Evolutionary conservation across 2,113 vertebrate species (phyloP).

Genomic region (Podarcis cretensis): DNA sequence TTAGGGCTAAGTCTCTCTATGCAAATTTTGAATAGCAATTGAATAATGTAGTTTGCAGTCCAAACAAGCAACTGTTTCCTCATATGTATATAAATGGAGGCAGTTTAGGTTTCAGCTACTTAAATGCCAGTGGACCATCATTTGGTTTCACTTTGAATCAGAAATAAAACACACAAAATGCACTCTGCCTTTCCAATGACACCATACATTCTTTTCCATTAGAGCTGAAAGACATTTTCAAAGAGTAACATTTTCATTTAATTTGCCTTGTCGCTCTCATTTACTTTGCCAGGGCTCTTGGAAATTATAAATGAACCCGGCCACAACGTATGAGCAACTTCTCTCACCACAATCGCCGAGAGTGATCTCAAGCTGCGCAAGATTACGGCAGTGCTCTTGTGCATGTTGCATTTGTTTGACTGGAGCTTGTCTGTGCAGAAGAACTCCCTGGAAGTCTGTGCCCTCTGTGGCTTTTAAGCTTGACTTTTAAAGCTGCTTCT

Average conservation of each 20-base stretch:
- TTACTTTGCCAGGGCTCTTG: constrained; percentile 41
- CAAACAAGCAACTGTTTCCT: constrained; percentile 39
- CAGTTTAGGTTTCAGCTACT: constrained; percentile 47
- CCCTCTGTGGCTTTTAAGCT: not conserved
- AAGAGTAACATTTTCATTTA: constrained; percentile 41
- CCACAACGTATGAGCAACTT: not conserved
- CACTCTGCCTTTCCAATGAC: constrained; percentile 35
- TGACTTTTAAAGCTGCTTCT: constrained; percentile 1
- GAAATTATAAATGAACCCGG: constrained; percentile 23
- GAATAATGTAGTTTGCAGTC: not conserved
- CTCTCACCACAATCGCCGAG: not conserved
- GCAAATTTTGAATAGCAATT: constrained; percentile 20
- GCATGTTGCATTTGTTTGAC: not conserved
- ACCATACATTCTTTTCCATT: not conserved
- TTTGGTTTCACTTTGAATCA: constrained; percentile 50
- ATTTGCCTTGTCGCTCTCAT: constrained; percentile 28
- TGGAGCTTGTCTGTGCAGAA: no score
- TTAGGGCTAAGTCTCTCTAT: constrained; percentile 29
- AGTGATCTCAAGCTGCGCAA: not conserved
- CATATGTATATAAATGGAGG: constrained; percentile 19
- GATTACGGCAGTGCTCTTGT: not conserved
- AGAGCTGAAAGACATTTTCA: constrained; percentile 33
- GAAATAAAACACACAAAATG: constrained; percentile 28
- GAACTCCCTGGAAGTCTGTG: not conserved
- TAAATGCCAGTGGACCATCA: constrained; percentile 18